Conservation (phyloP, 2,113 vertebrate species). For the Machaerirhynchus nigripectus region DNA sequence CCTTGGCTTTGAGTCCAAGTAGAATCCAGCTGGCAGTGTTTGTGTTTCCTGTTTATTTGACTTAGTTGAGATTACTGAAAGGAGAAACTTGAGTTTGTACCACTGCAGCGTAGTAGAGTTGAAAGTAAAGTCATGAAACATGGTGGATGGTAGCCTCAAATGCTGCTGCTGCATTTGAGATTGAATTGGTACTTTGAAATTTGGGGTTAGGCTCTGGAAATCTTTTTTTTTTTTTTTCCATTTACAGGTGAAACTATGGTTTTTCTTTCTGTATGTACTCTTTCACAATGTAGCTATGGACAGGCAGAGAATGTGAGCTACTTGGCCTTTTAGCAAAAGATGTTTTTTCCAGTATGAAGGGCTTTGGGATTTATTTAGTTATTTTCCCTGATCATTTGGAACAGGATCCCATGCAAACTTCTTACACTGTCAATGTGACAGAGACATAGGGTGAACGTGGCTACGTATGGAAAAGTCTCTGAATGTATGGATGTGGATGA, state of each 20-base stretch:
- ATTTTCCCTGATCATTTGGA: neutral
- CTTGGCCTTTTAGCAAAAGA: neutral
- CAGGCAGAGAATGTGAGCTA: neutral
- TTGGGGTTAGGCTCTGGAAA: neutral
- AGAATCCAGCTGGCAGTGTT: neutral
- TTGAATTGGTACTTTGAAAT: neutral
- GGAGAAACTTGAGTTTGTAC: neutral
- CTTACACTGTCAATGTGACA: neutral
- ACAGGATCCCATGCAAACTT: neutral
- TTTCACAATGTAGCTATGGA: neutral
- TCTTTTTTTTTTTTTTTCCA: neutral
- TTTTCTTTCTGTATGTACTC: neutral
- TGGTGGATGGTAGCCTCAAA: neutral
- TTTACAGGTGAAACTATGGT: neutral
- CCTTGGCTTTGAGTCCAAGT: neutral
- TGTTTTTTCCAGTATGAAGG: neutral
- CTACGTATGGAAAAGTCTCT: neutral
- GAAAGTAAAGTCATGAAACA: neutral
- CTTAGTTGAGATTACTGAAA: neutral
- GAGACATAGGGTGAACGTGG: neutral
- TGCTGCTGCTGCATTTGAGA: neutral
- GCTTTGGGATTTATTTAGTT: neutral
- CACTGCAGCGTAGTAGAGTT: neutral
- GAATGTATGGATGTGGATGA: neutral
- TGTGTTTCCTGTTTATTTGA: neutral